Base-by-base conservation (phyloP, 2,888 invertebrate species). In the Meghimatium bilineatum region DNA sequence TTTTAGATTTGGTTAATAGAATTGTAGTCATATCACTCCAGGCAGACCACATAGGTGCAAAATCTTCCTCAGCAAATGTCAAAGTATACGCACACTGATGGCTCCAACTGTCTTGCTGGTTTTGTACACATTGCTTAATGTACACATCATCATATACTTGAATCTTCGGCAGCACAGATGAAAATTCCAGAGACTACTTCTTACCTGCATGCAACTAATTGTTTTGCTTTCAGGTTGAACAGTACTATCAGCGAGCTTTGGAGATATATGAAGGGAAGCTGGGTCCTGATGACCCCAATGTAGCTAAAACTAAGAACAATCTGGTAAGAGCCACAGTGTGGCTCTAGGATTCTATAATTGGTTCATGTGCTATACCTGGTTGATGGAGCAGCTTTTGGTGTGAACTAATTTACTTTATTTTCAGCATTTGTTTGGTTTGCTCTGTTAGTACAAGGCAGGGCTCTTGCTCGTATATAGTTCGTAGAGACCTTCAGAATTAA, bases 301-400 rank as follows among this genome's bases (percentile, higher is more conserved):
- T 99, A 17, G 98, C 99, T 90, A 99, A 99, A 95, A 99, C 99
- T 75, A 99, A 99, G 95, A 99, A 99, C 94, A 99, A 99, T 95
- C 95, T 99, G 93, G 94, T 94, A 93, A 93, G 81, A 34, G 71
- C 38, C 80, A 56, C 71, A 5, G 67, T 79, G 67, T 79, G 66
- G 79, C 38, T 63, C 66, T 66, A 44, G 44, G 60, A 60, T 26
- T 52, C 77, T 78, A 60, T 34, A 78, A 36, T 63, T 36, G 38
- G 36, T 77, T 38, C 36, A 63, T 78, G 17, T 66, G 34, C 38
- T 78, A 29, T 78, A 26, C 36, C 60, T 66, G 23, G 66, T 78
- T 66, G 78, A 63, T 66, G 78, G 66, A 66, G 78, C 66, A 66
- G 78, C 78, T 78, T 78, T 78, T 60, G 60, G 29, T 76, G 76